Conservation (phyloP, 1,140 invertebrate species). For the Aphidius ervi region DNA sequence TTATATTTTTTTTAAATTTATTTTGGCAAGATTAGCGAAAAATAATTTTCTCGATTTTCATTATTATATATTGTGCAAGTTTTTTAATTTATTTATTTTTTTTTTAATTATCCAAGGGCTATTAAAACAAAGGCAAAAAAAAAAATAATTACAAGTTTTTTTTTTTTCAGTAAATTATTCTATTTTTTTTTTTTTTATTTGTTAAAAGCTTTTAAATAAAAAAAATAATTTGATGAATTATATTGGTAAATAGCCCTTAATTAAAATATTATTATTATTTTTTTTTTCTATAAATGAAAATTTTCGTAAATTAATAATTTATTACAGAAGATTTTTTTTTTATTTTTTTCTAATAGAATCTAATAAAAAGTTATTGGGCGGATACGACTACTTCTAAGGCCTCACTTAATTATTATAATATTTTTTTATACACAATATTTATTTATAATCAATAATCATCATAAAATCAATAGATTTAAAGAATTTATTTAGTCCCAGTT, state of each 20-base stretch:
- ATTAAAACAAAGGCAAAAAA: no score
- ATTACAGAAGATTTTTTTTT: constrained; percentile 5
- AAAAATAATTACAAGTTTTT: no score
- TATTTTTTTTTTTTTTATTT: no score
- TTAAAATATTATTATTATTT: constrained; percentile 1
- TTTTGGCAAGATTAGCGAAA: no score
- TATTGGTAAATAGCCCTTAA: not conserved
- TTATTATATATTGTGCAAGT: no score
- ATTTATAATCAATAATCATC: constrained; percentile 42
- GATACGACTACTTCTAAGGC: constrained; percentile 54
- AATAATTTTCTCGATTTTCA: no score
- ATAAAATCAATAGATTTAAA: constrained; percentile 29
- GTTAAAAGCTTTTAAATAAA: no score
- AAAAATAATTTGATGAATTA: no score
- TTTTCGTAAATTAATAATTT: constrained; percentile 18
- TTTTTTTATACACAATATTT: constrained; percentile 29
- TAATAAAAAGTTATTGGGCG: constrained; percentile 43
- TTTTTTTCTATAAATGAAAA: constrained; percentile 6
- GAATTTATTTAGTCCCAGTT: constrained; percentile 8
- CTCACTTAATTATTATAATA: constrained; percentile 50
- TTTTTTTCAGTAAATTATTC: no score
- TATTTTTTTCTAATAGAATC: constrained; percentile 16
- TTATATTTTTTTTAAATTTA: no score
- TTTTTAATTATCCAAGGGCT: no score
- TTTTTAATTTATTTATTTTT: no score